Conservation (phyloP, 2,113 vertebrate genomes). For the Ramphastos sulfuratus region DNA sequence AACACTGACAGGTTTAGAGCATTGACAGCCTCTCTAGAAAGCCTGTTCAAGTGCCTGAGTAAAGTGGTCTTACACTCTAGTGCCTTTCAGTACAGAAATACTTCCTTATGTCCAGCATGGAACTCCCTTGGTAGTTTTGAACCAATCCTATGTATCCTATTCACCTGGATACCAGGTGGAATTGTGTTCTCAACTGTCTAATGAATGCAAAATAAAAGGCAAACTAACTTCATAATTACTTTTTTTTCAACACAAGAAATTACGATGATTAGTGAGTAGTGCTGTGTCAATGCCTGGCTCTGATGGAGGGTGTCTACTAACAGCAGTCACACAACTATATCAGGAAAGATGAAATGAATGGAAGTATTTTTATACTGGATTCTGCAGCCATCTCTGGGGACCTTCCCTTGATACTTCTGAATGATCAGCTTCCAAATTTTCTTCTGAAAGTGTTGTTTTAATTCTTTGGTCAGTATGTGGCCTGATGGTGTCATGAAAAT, state of each 20-base stretch:
- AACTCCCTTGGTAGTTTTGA: background rate
- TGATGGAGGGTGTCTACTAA: background rate
- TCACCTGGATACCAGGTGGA: background rate
- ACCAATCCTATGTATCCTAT: accelerated
- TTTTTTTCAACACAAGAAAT: background rate
- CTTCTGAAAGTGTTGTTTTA: background rate
- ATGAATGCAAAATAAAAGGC: background rate
- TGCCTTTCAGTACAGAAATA: background rate
- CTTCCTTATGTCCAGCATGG: background rate
- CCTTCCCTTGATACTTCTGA: background rate
- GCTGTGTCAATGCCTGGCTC: background rate
- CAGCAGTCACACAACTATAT: background rate
- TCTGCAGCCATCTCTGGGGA: background rate
- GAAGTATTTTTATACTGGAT: background rate
- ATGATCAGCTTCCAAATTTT: background rate
- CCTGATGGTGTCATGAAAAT: too few species aligned
- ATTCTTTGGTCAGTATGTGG: background rate
- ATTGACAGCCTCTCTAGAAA: background rate
- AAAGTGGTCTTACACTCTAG: background rate
- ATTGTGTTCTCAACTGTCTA: background rate
- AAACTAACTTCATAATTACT: background rate
- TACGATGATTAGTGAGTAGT: background rate
- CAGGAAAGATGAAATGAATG: background rate
- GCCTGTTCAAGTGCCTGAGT: background rate
- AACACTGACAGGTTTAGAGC: background rate